Evolutionary conservation across 2,888 invertebrate genomes (phyloP).

Genomic region (Amaurobius ferox): DNA sequence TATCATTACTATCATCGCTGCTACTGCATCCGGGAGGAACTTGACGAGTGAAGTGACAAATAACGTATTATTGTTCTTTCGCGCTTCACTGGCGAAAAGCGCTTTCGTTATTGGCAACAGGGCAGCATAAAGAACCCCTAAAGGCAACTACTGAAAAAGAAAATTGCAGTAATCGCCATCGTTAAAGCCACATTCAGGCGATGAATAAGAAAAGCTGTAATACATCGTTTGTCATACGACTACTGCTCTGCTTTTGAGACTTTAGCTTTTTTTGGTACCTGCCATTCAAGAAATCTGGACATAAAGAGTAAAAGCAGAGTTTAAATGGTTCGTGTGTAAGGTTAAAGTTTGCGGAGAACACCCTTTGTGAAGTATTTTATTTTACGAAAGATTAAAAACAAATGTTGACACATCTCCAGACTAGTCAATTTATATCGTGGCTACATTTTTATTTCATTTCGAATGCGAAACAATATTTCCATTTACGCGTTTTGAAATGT

Average conservation of each 20-base stretch:
- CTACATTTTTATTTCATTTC: too few relatives aligned
- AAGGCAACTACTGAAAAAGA: not conserved
- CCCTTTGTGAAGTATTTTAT: too few relatives aligned
- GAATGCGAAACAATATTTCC: too few relatives aligned
- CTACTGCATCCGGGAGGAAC: slow-evolving; percentile 40
- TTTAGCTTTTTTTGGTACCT: not conserved
- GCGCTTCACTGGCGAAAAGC: not conserved
- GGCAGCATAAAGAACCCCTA: not conserved
- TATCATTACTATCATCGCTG: not conserved
- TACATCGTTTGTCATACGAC: slow-evolving; percentile 43
- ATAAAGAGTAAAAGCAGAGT: too few relatives aligned
- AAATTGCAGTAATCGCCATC: not conserved
- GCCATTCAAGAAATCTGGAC: too few relatives aligned
- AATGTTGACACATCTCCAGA: too few relatives aligned
- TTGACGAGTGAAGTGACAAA: slow-evolving; percentile 20
- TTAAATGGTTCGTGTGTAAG: too few relatives aligned
- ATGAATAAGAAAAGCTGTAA: not conserved
- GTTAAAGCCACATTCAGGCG: not conserved
- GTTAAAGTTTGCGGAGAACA: too few relatives aligned
- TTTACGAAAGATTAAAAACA: too few relatives aligned
- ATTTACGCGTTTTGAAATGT: too few relatives aligned
- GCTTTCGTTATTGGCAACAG: not conserved
- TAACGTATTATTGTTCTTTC: not conserved
- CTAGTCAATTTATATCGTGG: too few relatives aligned
- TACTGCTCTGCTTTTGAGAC: slow-evolving; percentile 32